phyloP scores from a whole-genome alignment of 2,888 invertebrate species.

The Drosophila subquinaria region DNA sequence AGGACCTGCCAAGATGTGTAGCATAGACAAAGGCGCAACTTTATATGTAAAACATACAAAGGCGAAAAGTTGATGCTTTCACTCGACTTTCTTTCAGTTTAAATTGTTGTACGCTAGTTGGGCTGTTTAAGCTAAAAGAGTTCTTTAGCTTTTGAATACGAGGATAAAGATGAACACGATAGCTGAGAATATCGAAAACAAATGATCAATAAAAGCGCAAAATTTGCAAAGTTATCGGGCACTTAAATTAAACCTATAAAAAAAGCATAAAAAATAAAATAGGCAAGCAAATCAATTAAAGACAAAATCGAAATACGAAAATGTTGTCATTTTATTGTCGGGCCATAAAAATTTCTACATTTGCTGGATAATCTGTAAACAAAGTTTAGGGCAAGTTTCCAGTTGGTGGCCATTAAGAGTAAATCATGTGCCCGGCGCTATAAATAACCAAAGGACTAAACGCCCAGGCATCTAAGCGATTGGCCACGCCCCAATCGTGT shows the following conservation, averaged over 20 bases:
- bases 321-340: conserved; percentile 46
- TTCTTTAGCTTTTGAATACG: background rate
- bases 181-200: conserved; percentile 30
- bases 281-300: conserved; percentile 49
- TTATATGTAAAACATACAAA: conserved; percentile 26
- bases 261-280: conserved; percentile 37
- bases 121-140: background rate
- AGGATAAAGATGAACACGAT: conserved; percentile 5
- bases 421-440: conserved; percentile 58
- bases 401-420: conserved; percentile 30
- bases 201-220: conserved; percentile 25
- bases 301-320: conserved; percentile 17
- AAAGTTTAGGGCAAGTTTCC: conserved; percentile 48
- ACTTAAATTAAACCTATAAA: conserved; percentile 42
- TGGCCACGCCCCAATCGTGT: conserved; percentile 74
- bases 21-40: conserved; percentile 39
- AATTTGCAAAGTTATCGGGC: conserved; percentile 20
- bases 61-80: conserved; percentile 21
- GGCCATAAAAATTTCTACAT: conserved; percentile 41
- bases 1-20: conserved; percentile 16
- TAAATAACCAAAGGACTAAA: conserved; percentile 59
- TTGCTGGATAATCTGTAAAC: conserved; percentile 18
- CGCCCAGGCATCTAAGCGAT: conserved; percentile 33
- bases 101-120: background rate
- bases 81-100: background rate